A percentile compares a stretch with the other conserved stretches of the same genome.
phyloP scores from a whole-genome alignment of 2,888 invertebrate species.

The Amiota communis region DNA sequence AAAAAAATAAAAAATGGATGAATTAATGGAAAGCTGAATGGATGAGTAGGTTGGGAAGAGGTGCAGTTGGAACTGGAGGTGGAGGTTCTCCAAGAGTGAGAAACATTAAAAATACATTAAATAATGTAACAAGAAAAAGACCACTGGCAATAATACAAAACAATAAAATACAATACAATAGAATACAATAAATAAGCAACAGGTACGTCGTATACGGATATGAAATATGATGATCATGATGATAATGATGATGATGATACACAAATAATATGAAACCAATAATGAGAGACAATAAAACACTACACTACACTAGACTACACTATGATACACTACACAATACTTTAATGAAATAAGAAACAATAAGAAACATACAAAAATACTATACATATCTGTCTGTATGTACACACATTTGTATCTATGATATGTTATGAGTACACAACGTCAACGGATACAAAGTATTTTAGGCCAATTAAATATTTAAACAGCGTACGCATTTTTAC shows the following conservation, averaged over 20 bases:
- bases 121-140: too few species aligned
- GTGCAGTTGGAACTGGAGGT: too few species aligned
- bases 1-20: not conserved
- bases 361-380: not conserved
- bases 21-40: not conserved
- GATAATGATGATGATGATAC: not conserved
- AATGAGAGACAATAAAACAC: too few species aligned
- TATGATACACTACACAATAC: not conserved
- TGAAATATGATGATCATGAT: not conserved
- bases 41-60: too few species aligned
- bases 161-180: not conserved
- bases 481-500: constrained; percentile 18
- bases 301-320: too few species aligned
- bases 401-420: too few species aligned
- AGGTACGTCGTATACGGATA: too few species aligned
- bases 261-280: not conserved
- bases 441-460: constrained; percentile 12
- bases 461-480: constrained; percentile 27
- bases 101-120: too few species aligned
- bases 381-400: not conserved
- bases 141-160: not conserved
- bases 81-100: too few species aligned
- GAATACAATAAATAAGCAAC: not conserved
- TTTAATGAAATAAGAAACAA: too few species aligned
- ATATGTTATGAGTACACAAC: not conserved